Evolutionary conservation across 1,140 invertebrate genomes (phyloP), one percentile per base, ranked within the genome.

Genomic region (Platyscapa corneri): DNA sequence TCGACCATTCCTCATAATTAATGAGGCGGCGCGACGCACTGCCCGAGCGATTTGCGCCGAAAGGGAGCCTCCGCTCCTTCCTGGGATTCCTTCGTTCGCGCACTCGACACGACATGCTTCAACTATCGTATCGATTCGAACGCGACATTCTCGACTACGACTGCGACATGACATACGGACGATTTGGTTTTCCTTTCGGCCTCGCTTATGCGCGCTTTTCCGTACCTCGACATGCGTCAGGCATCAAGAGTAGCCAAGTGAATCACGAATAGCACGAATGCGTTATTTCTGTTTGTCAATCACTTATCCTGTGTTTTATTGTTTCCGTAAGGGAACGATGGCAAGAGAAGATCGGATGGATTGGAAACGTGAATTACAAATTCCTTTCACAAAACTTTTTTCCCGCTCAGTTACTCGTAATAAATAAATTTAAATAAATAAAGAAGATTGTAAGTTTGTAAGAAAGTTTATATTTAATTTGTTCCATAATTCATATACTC

Each of bases 1-100:
- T 85, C 37, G 83, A 12, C 49, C 64, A 85, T 80, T 85, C 49
- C 74, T 85, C 83, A 85, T 85, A 80, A 85, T 85, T 85, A 77
- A 85, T 85, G 76, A 80, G 77, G 76, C 83, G 64, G 14, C 56
- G 23, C 83, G 64, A 10, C 75, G 30, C 20, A 60, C 34, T 60
- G 77, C 77, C 32, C 32, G 32, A 65, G 32, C 77, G 83, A 84
- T 78, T 79, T 74, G 42, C 67, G 64, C 60, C 77, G 49, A 64
- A 64, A 60, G 49, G 46, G 23, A 27, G 49, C 12, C 27, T 37
- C 34, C 18, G 34, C 20, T 34, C 8, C 30, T 56, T 39, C 32
- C 60, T 37, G 37, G 74, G 60, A 56, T 82, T 37, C 39, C 70
- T 77, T 56, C 49, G n/a, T 46, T 42, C 72, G 12, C 49, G 49